phyloP scores from a whole-genome alignment of 2,888 invertebrate genomes.

The Drosophila anceps region DNA sequence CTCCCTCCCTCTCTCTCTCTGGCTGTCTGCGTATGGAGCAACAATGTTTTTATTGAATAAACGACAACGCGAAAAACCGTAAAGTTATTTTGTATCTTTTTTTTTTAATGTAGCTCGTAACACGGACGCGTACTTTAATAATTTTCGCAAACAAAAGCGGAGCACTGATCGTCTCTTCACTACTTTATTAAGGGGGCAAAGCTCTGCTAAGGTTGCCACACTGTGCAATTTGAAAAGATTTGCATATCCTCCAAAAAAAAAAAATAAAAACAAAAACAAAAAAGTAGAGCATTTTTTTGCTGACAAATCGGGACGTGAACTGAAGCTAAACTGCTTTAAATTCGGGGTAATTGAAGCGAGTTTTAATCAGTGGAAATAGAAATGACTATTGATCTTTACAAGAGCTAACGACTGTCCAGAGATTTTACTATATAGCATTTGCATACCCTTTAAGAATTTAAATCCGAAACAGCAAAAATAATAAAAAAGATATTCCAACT shows the following conservation, averaged over 20 bases:
- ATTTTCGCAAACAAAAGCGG: slow-evolving; percentile 61
- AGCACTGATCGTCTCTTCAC: slow-evolving; percentile 40
- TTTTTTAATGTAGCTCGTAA: slow-evolving; percentile 46
- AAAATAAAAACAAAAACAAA: background rate
- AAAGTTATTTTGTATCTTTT: slow-evolving; percentile 47
- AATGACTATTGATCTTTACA: background rate
- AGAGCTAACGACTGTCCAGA: background rate
- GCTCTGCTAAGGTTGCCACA: slow-evolving; percentile 56
- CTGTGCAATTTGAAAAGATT: slow-evolving; percentile 4
- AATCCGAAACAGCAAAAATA: no score
- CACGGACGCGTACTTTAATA: slow-evolving; percentile 60
- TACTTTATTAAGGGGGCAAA: slow-evolving; percentile 36
- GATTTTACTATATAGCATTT: no score
- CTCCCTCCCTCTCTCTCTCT: background rate
- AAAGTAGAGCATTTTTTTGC: slow-evolving; percentile 3
- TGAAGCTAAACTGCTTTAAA: background rate
- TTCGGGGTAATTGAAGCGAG: background rate
- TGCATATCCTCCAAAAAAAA: background rate
- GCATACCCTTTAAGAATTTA: no score
- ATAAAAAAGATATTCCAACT: background rate
- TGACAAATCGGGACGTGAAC: background rate
- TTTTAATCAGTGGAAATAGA: background rate
- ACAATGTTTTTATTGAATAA: slow-evolving; percentile 70
- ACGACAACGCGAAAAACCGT: slow-evolving; percentile 65
- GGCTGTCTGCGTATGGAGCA: slow-evolving; percentile 55